Evolutionary conservation across 1,140 invertebrate species (phyloP), one percentile per base, ranked within the genome.

Genomic region (Sitodiplosis mosellana): DNA sequence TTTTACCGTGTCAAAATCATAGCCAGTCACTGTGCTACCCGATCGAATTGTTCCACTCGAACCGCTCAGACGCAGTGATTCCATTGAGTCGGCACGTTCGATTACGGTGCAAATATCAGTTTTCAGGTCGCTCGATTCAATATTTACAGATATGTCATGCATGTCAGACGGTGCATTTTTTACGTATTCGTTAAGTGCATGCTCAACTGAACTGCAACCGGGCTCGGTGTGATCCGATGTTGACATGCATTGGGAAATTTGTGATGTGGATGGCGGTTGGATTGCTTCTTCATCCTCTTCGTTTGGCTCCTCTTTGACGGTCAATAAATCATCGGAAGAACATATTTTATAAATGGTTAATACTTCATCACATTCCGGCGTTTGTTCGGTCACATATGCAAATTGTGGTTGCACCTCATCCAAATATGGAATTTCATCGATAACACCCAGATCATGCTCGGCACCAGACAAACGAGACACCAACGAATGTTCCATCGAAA

Each of bases 1-100:
- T 33, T 37, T 46, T 14, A 50, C 49, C n/a, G 49, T 50, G 42
- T 47, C 49, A 33, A 47, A 50, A 19, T 43, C 48, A 22, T 49
- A 49, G 36, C 45, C 48, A 3, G 48, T 47, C 15, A 47, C 45
- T 21, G 44, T 49, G 19, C 48, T 49, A 14, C 38, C 21, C 10
- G 48, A 38, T 6, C 33, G 44, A 5, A 49, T 22, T 41, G 48
- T 49, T 37, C 43, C 48, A 34, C 48, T 49, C 12, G 48, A 49
- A 49, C 44, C 45, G 22, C 48, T 49, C n/a, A 49, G 20, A 22
- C 48, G 45, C n/a, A 49, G 20, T 15, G 45, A 33, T 21, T 49
- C 48, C 11, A 46, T 17, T 19, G 48, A 49, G 14, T 49, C 33
- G n/a, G 48, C n/a, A 15, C 48, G 48, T 14, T n/a, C 18, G 6